phyloP scores from a whole-genome alignment of 2,888 invertebrate species.

The Protula sp. region DNA sequence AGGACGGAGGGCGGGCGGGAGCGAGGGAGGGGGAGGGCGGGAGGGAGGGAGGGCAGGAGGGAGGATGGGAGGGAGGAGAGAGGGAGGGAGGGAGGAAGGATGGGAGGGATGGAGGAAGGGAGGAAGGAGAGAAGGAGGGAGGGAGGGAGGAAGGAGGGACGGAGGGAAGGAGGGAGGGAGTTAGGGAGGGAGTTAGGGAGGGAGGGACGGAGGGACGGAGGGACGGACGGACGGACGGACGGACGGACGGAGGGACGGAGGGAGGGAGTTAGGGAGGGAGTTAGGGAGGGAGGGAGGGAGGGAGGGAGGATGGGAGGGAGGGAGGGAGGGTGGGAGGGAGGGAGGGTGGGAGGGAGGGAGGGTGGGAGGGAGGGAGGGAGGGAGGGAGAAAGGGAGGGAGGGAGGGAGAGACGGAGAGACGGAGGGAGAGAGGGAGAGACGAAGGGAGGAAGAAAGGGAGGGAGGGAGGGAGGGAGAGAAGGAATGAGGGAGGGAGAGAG shows the following conservation, averaged over 20 bases:
- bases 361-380: slow-evolving; percentile 2
- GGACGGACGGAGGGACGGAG: neutral
- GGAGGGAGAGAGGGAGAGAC: too few species aligned
- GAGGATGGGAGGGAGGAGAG: too few species aligned
- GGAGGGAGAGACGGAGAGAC: neutral
- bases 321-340: neutral
- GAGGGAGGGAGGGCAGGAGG: too few species aligned
- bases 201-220: neutral
- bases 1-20: neutral
- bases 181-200: too few species aligned
- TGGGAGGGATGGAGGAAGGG: too few species aligned
- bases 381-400: slow-evolving; percentile 1
- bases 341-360: neutral
- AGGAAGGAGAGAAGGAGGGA: slow-evolving; percentile 2
- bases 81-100: neutral
- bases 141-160: neutral
- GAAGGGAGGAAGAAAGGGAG: too few species aligned
- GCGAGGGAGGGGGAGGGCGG: too few species aligned
- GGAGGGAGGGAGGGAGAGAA: too few species aligned
- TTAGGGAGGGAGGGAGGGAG: too few species aligned
- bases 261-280: too few species aligned
- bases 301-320: too few species aligned
- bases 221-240: slow-evolving; percentile 4
- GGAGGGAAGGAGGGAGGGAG: slow-evolving; percentile 7
- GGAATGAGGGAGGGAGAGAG: too few species aligned